Evolutionary conservation across 2,113 vertebrate species (phyloP).

Genomic region (Hyla sarda): DNA sequence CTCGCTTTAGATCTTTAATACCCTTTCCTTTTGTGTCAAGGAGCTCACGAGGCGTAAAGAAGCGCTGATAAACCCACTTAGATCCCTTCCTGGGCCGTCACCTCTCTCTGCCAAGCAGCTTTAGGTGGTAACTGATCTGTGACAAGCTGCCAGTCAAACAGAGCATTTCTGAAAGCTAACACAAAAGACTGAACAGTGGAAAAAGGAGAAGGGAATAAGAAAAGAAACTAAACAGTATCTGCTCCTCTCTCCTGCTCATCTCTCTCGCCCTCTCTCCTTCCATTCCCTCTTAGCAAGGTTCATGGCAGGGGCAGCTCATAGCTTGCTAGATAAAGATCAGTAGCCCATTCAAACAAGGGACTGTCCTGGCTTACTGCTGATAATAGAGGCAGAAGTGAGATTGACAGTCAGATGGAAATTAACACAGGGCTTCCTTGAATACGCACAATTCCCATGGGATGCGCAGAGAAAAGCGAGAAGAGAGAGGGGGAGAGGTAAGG

Average conservation of each 20-base stretch:
- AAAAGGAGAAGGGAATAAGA: conserved; percentile 80
- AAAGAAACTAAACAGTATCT: conserved; percentile 79
- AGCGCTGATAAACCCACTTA: conserved; percentile 99
- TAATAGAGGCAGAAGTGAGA: conserved; percentile 73
- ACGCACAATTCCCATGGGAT: conserved; percentile 77
- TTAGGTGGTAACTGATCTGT: conserved; percentile 99
- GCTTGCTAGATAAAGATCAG: conserved; percentile 75
- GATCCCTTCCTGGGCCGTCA: conserved; percentile 99
- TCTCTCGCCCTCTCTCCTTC: conserved; percentile 57
- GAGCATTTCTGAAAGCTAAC: conserved; percentile 97
- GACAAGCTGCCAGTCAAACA: conserved; percentile 99
- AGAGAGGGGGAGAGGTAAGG: conserved; percentile 63
- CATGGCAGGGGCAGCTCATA: conserved; percentile 71
- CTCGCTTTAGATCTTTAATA: conserved; percentile 99
- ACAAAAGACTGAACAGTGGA: conserved; percentile 85
- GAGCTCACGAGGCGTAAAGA: conserved; percentile 98
- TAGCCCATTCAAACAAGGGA: conserved; percentile 72
- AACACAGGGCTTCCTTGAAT: conserved; percentile 75
- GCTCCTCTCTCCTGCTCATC: conserved; percentile 64
- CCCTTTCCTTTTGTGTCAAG: conserved; percentile 99
- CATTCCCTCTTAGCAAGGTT: conserved; percentile 68
- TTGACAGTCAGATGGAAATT: conserved; percentile 79
- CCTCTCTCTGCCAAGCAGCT: conserved; percentile 96
- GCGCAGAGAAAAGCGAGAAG: conserved; percentile 57
- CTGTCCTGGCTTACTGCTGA: conserved; percentile 71